A percentile compares a stretch with the other conserved stretches of the same genome.
Evolutionary conservation across 2,797 vertebrate species (phyloP).

Genomic region (Cichlasoma orientale): DNA sequence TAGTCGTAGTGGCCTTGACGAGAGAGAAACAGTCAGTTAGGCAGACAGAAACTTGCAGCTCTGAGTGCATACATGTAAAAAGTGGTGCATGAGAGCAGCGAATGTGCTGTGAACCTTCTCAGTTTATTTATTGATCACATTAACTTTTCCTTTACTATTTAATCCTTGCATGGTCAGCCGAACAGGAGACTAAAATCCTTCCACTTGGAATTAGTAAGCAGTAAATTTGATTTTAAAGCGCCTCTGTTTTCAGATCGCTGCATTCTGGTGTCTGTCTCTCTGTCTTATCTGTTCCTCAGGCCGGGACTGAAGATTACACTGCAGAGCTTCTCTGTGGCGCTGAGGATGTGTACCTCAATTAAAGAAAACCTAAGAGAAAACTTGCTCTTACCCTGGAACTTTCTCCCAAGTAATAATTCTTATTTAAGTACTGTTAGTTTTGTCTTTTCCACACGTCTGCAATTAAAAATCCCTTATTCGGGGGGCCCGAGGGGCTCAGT

Average conservation of each 20-base stretch:
- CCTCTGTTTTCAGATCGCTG: not conserved
- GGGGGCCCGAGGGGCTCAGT: no score
- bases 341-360: no score
- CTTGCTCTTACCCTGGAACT: not conserved
- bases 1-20: conserved; percentile 91
- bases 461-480: no score
- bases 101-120: not conserved
- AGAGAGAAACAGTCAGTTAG: not conserved
- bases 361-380: not conserved
- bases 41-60: not conserved
- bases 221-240: not conserved
- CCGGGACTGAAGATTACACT: no score
- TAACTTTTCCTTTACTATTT: not conserved
- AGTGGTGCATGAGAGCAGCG: rapidly evolving
- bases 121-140: not conserved
- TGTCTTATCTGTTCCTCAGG: no score
- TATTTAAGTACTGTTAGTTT: not conserved
- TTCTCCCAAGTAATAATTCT: not conserved
- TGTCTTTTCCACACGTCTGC: not conserved
- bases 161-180: not conserved
- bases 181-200: not conserved
- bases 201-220: not conserved
- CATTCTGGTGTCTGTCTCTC: not conserved
- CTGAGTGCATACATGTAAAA: not conserved
- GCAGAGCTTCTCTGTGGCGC: no score